phyloP scores from a whole-genome alignment of 2,888 invertebrate species.

The Stenotaenia linearis region DNA sequence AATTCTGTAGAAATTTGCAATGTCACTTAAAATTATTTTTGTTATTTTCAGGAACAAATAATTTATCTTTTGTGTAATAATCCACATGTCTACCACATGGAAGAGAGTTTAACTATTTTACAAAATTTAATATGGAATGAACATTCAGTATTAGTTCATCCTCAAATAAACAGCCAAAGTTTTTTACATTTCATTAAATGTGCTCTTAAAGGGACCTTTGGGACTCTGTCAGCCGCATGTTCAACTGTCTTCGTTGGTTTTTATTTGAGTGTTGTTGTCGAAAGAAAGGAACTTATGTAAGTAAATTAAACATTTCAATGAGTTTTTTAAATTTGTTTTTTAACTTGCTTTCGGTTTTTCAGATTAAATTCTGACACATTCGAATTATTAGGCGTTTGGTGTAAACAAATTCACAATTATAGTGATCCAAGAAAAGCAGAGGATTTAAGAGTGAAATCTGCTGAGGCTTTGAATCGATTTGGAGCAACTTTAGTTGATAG shows the following conservation, averaged over 20 bases:
- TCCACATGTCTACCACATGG: background rate
- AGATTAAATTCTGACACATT: background rate
- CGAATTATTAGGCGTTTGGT: background rate
- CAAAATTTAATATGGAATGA: background rate
- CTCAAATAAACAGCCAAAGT: background rate
- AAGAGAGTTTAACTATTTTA: background rate
- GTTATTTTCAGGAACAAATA: background rate
- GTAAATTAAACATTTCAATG: background rate
- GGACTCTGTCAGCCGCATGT: background rate
- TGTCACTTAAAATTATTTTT: background rate
- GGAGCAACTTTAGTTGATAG: background rate
- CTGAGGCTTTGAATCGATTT: background rate
- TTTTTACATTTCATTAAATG: background rate
- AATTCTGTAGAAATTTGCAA: background rate
- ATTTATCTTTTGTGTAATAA: background rate
- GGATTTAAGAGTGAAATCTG: constrained; percentile 13
- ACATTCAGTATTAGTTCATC: background rate
- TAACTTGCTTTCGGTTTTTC: too few relatives aligned
- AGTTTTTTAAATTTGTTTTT: background rate
- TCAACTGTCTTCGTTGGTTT: background rate
- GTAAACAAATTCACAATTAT: background rate
- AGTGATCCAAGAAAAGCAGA: background rate
- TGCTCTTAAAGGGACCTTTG: background rate
- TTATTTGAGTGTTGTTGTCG: background rate
- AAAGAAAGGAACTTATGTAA: background rate